A percentile compares a stretch with the other conserved stretches of the same genome.
These are phyloP conservation scores for Calyptommatus sinebrachiatus DNA, from an alignment of 2,113 vertebrate species.

Conservation along the genomic window DNA sequence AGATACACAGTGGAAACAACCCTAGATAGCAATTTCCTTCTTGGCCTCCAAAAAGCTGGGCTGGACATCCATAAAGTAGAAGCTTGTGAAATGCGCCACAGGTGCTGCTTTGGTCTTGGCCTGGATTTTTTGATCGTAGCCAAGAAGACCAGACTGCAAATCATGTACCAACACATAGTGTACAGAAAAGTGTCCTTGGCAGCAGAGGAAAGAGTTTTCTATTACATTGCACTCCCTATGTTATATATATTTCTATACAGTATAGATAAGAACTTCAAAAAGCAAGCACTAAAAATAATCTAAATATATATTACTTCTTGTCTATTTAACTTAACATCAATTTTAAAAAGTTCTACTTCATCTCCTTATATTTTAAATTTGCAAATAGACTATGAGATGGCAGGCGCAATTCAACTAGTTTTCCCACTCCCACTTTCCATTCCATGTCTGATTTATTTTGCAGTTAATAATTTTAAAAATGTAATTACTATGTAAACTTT, in stretches of 20 bases:
- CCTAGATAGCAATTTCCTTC: too few species aligned
- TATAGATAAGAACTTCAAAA: constrained; percentile 58
- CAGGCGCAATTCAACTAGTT: background rate
- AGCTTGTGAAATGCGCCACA: too few species aligned
- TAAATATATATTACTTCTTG: constrained; percentile 33
- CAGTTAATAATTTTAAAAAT: constrained; percentile 14
- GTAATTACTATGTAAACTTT: constrained; percentile 10
- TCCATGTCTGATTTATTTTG: background rate
- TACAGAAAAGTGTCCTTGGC: too few species aligned
- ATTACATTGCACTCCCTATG: constrained; percentile 59
- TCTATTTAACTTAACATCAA: constrained; percentile 36
- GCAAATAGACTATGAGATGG: constrained; percentile 19
- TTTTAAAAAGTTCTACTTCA: background rate
- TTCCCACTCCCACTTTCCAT: background rate
- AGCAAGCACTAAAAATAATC: constrained; percentile 50
- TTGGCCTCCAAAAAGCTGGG: too few species aligned
- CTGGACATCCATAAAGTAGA: too few species aligned
- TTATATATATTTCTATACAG: constrained; percentile 53
- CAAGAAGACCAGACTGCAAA: too few species aligned
- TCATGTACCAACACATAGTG: too few species aligned
- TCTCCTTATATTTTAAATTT: background rate
- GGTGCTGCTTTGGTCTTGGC: too few species aligned
- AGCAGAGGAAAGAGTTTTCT: too few species aligned
- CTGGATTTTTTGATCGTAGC: too few species aligned
- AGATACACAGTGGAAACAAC: too few species aligned